Conservation (phyloP, 2,797 vertebrate species). For the Helicolenus hilgendorfi region DNA sequence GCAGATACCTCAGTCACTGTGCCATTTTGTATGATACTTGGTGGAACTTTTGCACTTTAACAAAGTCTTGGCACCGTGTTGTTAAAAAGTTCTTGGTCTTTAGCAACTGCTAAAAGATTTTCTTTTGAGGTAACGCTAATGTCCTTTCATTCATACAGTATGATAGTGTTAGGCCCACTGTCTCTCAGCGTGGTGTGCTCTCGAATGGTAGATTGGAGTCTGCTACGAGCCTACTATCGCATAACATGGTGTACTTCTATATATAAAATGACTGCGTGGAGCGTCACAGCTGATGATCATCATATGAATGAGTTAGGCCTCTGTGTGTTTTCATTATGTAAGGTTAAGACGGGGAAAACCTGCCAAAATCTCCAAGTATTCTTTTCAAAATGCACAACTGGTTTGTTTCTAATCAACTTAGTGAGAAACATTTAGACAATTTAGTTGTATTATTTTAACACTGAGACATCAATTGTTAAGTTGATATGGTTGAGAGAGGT, state of each 20-base stretch:
- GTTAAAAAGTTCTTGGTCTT: not conserved
- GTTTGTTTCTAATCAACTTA: not conserved
- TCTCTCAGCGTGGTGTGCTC: too few species aligned
- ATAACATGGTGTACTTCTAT: not conserved
- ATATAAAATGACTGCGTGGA: not conserved
- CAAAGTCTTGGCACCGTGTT: not conserved
- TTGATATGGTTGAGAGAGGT: not conserved
- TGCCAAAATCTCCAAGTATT: not conserved
- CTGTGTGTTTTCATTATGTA: not conserved
- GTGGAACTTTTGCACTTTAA: not conserved
- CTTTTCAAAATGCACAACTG: not conserved
- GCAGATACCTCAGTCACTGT: not conserved
- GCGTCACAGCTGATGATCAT: not conserved
- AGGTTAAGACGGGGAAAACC: fast-evolving
- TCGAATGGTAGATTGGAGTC: not conserved
- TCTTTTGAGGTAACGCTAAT: not conserved
- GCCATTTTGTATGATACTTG: not conserved
- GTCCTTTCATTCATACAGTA: not conserved
- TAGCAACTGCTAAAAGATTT: not conserved
- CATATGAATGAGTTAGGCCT: not conserved
- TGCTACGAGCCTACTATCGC: not conserved
- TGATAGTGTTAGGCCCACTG: too few species aligned
- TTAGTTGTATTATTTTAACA: not conserved
- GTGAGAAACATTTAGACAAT: not conserved
- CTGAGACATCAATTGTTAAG: not conserved